A percentile compares a stretch with the other conserved stretches of the same genome.
Conservation (phyloP, 2,113 vertebrate species). For the Coryphaenoides rupestris region DNA sequence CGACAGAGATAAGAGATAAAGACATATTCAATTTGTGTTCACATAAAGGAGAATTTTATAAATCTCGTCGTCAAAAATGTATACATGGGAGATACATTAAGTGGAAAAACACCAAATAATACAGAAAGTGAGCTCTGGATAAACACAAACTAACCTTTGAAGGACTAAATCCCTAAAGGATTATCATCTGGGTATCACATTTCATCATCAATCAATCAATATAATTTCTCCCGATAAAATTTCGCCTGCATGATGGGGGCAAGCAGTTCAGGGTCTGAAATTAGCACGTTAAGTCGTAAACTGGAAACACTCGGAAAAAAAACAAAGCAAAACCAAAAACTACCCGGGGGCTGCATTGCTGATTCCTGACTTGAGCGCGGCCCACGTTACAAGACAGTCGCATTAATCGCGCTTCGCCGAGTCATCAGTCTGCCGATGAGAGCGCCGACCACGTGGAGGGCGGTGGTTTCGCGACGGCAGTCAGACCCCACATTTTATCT, state of each 20-base stretch:
- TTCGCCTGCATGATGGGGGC: background rate
- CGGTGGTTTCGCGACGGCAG: background rate
- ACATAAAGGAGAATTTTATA: too few relatives aligned
- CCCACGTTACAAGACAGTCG: conserved; percentile 20
- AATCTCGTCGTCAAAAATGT: too few relatives aligned
- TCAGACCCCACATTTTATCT: conserved; percentile 4
- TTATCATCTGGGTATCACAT: background rate
- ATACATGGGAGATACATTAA: too few relatives aligned
- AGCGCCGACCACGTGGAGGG: background rate
- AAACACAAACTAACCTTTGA: too few relatives aligned
- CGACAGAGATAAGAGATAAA: too few relatives aligned
- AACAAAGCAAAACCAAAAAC: too few relatives aligned
- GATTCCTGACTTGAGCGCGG: background rate
- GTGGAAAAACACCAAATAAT: background rate
- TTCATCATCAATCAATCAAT: background rate
- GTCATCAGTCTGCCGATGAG: conserved; percentile 2
- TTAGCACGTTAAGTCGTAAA: background rate
- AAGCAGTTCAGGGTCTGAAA: background rate
- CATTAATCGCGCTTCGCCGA: conserved; percentile 31
- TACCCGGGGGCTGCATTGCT: background rate
- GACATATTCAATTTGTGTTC: too few relatives aligned
- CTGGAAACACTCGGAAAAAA: background rate
- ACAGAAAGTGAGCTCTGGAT: background rate
- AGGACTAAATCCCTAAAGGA: background rate
- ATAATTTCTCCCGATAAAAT: background rate